Base-by-base conservation (phyloP, 2,113 vertebrate species). In the Cariama cristata region DNA sequence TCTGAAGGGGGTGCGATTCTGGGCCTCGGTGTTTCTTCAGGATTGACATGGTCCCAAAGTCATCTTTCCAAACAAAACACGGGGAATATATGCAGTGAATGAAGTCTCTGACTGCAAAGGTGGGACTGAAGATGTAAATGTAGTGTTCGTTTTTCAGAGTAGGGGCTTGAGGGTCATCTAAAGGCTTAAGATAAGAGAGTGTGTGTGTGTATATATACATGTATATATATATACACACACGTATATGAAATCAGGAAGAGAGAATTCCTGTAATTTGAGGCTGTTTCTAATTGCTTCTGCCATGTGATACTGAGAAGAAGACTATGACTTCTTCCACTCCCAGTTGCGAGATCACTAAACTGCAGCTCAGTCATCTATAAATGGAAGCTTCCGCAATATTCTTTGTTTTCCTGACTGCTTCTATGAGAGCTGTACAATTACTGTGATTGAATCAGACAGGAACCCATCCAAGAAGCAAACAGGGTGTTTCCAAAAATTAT, bases 401-500 rank as follows among this genome's bases (percentile, higher is more conserved):
- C 59, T 93, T 86, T 91, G 35, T 89, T 90, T 90, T 76, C 32
- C 45, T 88, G 45, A 76, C 84, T 82, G 76, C 64, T 93, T 87
- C 76, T 92, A 14, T n/a, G 55, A 82, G 62, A 92, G 62, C 66
- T 85, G 74, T 86, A 62, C 84, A 96, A 94, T 97, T 96, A 82
- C 89, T 69, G 38, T 91, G 81, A 91, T 87, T 88, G 42, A 96
- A 89, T 90, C 28, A 73, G 82, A 86, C 7, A 13, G 71, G 94
- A 97, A 76, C 50, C 11, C 45, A 89, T 93, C 75, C 63, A 91
- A 93, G 63, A 94, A 85, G 74, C 63, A 88, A 83, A 89, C 21
- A 87, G 87, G 71, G 32, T 93, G 84, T 93, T 96, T 96, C 89
- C 81, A 90, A 87, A 93, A 95, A 72, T 38, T 28, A 33, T 77